Conservation (phyloP, 1,140 invertebrate species). For the Drosophila trapezifrons region DNA sequence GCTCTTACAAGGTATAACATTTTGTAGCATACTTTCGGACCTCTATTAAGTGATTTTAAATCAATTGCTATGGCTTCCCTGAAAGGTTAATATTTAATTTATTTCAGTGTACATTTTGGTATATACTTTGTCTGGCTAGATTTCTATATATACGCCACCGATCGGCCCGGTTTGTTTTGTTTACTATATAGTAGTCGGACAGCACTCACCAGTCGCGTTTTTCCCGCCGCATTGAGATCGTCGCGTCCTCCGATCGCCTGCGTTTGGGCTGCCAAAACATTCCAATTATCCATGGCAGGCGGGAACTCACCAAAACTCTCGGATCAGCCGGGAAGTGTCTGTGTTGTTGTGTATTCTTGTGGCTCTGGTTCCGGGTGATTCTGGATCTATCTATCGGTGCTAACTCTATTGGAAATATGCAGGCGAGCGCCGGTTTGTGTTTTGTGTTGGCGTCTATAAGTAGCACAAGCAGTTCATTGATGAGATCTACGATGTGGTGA, state of each 20-base stretch:
- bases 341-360: slow-evolving; percentile 22
- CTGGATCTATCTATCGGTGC: slow-evolving; percentile 31
- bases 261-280: slow-evolving; percentile 83
- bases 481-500: slow-evolving; percentile 2
- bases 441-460: slow-evolving; percentile 52
- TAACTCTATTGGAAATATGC: slow-evolving; percentile 14
- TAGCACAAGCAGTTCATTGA: slow-evolving; percentile 51
- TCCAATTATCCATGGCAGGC: slow-evolving; percentile 80
- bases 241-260: slow-evolving; percentile 76
- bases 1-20: no score
- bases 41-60: no score
- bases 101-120: not conserved
- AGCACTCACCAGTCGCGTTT: slow-evolving; percentile 78
- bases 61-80: no score
- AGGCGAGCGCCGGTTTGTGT: slow-evolving; percentile 43
- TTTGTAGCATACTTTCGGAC: no score
- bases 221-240: slow-evolving; percentile 53
- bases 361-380: slow-evolving; percentile 23
- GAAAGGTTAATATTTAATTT: no score
- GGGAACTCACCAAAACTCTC: slow-evolving; percentile 1
- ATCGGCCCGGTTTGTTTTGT: slow-evolving; percentile 65
- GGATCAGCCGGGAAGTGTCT: slow-evolving; percentile 24
- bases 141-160: slow-evolving; percentile 39
- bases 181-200: slow-evolving; percentile 33
- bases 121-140: slow-evolving; percentile 30